A percentile compares a stretch with the other conserved stretches of the same genome.
phyloP scores from a whole-genome alignment of 2,113 vertebrate species.

The Anolis carolinensis region DNA sequence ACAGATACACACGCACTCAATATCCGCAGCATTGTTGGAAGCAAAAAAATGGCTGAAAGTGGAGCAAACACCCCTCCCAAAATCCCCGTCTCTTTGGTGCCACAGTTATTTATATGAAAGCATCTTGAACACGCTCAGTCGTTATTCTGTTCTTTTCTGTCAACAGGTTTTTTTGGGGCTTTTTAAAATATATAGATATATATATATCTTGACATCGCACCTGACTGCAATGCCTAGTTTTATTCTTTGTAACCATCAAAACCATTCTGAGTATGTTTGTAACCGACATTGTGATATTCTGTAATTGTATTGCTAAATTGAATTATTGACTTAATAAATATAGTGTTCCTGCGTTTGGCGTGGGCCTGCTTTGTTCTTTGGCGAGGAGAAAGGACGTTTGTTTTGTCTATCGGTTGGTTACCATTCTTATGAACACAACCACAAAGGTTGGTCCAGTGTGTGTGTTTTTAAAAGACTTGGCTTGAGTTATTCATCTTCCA shows the following conservation, averaged over 20 bases:
- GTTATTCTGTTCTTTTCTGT: constrained; percentile 70
- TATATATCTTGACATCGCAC: constrained; percentile 62
- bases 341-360: constrained; percentile 75
- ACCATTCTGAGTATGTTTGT: constrained; percentile 84
- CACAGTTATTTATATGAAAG: constrained; percentile 73
- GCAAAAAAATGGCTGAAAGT: not conserved
- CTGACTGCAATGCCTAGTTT: constrained; percentile 68
- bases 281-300: constrained; percentile 88
- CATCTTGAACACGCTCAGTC: constrained; percentile 65
- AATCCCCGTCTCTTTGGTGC: constrained; percentile 73
- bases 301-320: constrained; percentile 85
- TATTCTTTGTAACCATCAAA: constrained; percentile 79
- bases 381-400: not conserved
- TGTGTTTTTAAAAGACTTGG: too few species aligned
- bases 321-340: constrained; percentile 83
- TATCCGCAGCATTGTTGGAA: not conserved
- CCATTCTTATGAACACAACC: not conserved
- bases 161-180: constrained; percentile 46
- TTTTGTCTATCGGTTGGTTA: too few species aligned
- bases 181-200: constrained; percentile 49
- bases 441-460: too few species aligned
- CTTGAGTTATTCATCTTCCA: too few species aligned
- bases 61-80: not conserved
- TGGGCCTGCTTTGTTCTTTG: not conserved
- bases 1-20: not conserved